Evolutionary conservation across 2,113 vertebrate genomes (phyloP), one percentile per base, ranked within the genome.

Genomic region (Orthonyx spaldingii): DNA sequence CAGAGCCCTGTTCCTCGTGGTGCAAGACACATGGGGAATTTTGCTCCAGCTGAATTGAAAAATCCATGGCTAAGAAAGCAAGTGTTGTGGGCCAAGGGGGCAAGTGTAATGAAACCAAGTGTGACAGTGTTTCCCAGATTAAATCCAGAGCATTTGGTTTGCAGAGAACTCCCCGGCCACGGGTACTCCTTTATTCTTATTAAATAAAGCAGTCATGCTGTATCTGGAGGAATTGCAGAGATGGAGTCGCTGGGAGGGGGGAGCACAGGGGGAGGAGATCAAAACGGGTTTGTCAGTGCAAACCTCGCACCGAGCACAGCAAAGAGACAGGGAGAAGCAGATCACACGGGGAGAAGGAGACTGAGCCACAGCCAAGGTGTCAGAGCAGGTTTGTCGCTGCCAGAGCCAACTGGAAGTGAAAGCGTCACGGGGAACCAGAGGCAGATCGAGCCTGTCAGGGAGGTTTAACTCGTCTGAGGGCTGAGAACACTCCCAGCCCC

Each of bases 361-460:
- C 80, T 75, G 87, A 97, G 97, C 97, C 97, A 97, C 98, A 97
- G 97, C 28, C 94, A 98, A 98, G 93, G 90, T 98, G 98, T 98
- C 99, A 99, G 91, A 98, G 98, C 98, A 97, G 96, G 98, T 99
- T 99, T 99, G 98, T 98, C 96, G 97, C 92, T 92, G 95, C 65
- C 28, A 72, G 97, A 95, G 95, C 98, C 98, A 98, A 98, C 95
- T 97, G 95, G 97, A 97, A 98, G 98, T 89, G 97, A 98, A 98
- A 98, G 98, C 96, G 11, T 97, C 97, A 93, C 8, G 11, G 96
- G 97, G 97, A 97, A 98, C 97, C 98, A 87, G 87, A 97, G 98
- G 98, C 98, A 98, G 98, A 98, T 96, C 97, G 97, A 98, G 98
- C 94, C 98, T 99, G 98, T 99, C 99, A 98, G 98, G 93, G 98